phyloP scores from a whole-genome alignment of 92 coral and sea anemone species.

The Heteractis magnifica region DNA sequence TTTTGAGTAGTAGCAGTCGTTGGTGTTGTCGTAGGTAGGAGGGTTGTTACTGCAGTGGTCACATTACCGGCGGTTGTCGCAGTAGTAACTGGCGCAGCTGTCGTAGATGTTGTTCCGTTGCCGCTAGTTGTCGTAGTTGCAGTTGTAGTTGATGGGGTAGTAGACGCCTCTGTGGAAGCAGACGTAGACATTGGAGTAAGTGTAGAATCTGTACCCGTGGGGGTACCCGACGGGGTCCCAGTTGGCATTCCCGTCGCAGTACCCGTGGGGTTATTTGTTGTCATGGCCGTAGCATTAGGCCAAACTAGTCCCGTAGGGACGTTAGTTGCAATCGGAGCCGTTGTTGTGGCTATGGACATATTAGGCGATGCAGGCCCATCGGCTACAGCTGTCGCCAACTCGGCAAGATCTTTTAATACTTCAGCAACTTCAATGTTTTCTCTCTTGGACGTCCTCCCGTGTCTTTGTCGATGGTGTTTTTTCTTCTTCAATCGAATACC shows the following conservation, averaged over 20 bases:
- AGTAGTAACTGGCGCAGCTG: background rate
- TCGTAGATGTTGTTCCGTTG: background rate
- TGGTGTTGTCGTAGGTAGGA: background rate
- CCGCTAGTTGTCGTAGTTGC: slow-evolving; percentile 12
- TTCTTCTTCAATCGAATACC: slow-evolving; percentile 14
- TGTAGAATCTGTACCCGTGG: slow-evolving; percentile 16
- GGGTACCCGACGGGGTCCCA: slow-evolving; percentile 12
- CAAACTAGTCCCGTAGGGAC: background rate
- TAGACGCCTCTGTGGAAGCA: background rate
- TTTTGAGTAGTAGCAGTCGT: slow-evolving; percentile 5
- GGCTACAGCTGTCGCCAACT: slow-evolving; percentile 39
- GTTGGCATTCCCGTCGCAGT: slow-evolving; percentile 18
- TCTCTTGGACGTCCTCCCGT: slow-evolving; percentile 15
- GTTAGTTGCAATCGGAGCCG: background rate
- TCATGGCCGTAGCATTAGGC: slow-evolving; percentile 7
- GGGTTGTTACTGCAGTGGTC: slow-evolving; percentile 6
- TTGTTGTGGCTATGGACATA: background rate
- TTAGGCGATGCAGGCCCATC: slow-evolving; percentile 9
- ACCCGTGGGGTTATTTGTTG: slow-evolving; percentile 14
- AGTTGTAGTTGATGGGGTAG: background rate
- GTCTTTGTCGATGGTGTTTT: background rate
- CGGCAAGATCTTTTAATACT: slow-evolving; percentile 44
- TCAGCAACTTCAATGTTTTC: slow-evolving; percentile 47
- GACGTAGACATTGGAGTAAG: slow-evolving; percentile 6
- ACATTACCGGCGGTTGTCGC: background rate